Evolutionary conservation across 2,797 vertebrate genomes (phyloP), one percentile per base, ranked within the genome.

Genomic region (Graptemys geographica): DNA sequence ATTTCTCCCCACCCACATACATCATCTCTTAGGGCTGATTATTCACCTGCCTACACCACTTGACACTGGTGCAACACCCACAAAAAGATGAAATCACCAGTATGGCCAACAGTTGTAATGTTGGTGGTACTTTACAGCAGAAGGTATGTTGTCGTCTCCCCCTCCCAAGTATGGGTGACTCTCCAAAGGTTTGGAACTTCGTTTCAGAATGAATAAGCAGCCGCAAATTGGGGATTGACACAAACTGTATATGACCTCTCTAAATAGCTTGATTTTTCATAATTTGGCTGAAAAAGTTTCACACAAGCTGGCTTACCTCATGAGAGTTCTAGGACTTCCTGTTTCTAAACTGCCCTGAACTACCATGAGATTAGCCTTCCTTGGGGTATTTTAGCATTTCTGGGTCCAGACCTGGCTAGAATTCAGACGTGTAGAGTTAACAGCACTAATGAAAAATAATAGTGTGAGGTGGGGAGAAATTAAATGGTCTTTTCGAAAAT

Each of bases 341-440:
- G 31, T 84, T 91, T 88, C 78, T 86, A 51, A 94, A 79, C 23
- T 92, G 83, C 79, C 82, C 83, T 83, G 53, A 94, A 76, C 72
- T 37, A 57, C 65, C 78, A 56, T 33, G 53, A 92, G 37, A 57
- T 83, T 19, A 37, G 49, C 25, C 41, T 51, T 89, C 80, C 23
- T 82, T 86, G 87, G 76, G 69, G 56, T 37, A 62, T 31, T 49
- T 37, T 81, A 83, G 74, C 79, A 76, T 89, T 89, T 92, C 81
- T 62, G 59, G 89, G 79, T 83, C 44, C 86, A 59, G 83, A 93
- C 80, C 92, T 93, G 91, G 83, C 89, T n/a, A 84, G 84, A 78
- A 80, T 91, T 49, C 86, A 96, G 88, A 85, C 74, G 83, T 93
- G 57, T 44, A 93, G 81, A 90, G 81, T 53, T n/a, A 89, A 69